Conservation (phyloP, 1,140 invertebrate genomes). For the Copidosoma floridanum region DNA sequence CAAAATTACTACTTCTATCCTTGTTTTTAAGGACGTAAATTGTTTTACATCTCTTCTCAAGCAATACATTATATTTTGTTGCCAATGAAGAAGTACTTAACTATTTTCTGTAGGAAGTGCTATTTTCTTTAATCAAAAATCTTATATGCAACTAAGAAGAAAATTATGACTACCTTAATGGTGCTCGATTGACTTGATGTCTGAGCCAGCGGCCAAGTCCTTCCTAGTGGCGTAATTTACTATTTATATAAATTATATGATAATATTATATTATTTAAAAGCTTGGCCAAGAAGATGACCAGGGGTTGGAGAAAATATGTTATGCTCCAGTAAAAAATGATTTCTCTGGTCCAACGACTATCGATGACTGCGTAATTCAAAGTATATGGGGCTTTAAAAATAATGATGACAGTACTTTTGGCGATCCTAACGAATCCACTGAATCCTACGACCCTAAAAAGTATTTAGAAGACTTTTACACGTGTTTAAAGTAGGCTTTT, state of each 20-base stretch:
- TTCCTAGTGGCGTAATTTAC: no score
- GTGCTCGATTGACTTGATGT: constrained; percentile 70
- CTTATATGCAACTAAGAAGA: constrained; percentile 82
- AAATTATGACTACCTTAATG: constrained; percentile 52
- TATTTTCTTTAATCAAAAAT: constrained; percentile 58
- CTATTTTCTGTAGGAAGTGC: constrained; percentile 63
- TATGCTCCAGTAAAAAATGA: constrained; percentile 75
- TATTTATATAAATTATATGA: constrained; percentile 85
- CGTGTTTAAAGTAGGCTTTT: constrained; percentile 71
- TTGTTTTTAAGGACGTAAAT: no score
- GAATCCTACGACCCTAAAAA: constrained; percentile 61
- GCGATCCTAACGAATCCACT: constrained; percentile 69
- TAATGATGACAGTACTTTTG: no score
- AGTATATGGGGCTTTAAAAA: constrained; percentile 87
- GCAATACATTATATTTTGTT: no score
- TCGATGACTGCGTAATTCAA: constrained; percentile 79
- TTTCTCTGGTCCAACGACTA: constrained; percentile 52
- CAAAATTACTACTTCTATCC: no score
- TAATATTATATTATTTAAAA: constrained; percentile 75
- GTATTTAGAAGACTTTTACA: constrained; percentile 58
- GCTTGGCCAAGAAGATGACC: constrained; percentile 51
- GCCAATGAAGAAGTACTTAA: no score
- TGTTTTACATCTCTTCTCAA: no score
- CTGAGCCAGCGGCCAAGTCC: no score
- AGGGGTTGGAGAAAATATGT: constrained; percentile 76